Base-by-base conservation (phyloP, 2,113 vertebrate species). In the Symphodus melops region DNA sequence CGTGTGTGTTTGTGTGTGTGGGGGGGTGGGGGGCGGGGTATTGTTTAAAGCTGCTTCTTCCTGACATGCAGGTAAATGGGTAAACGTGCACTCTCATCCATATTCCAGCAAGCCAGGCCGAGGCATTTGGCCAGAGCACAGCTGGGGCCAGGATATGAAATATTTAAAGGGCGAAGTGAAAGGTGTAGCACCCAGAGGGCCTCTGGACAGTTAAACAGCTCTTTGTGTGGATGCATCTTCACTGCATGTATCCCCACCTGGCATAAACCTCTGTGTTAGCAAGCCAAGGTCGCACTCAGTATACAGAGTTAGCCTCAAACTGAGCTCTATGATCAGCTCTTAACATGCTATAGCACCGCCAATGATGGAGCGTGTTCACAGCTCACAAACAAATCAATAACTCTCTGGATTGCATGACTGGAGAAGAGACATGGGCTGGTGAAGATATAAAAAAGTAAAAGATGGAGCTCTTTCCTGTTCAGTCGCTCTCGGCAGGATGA, bases 1-100 rank as follows among this genome's bases (percentile, higher is more conserved):
- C 72, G 58, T 86, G 81, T 4, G 25, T 25, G 25, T 25, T 2
- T 25, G 25, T 25, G 25, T 25, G 25, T 25, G 25, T 25, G 25
- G 2, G 25, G 79, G 66, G 60, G 44, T 44, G 64, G 77, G 66
- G 63, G 25, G 69, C 59, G 86, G 79, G 77, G 81, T 72, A 83
- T 91, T 93, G 91, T 93, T 93, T 89, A 77, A 88, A 87, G 82
- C 82, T 55, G 75, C 87, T 87, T 91, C 80, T 85, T 63, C 84
- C 91, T 92, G 92, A 93, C 92, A 92, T 89, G 72, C 85, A 88
- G 92, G 91, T 94, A 94, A 94, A 94, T 91, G 91, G 92, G 85
- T 90, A 92, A 94, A 90, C 86, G 86, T 85, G 83, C 88, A 90
- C 83, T 77, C 91, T 94, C 92, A 94, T 94, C 92, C 92, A 94